phyloP scores from a whole-genome alignment of 2,888 invertebrate genomes.

The Rhimphoctona megacephalus region DNA sequence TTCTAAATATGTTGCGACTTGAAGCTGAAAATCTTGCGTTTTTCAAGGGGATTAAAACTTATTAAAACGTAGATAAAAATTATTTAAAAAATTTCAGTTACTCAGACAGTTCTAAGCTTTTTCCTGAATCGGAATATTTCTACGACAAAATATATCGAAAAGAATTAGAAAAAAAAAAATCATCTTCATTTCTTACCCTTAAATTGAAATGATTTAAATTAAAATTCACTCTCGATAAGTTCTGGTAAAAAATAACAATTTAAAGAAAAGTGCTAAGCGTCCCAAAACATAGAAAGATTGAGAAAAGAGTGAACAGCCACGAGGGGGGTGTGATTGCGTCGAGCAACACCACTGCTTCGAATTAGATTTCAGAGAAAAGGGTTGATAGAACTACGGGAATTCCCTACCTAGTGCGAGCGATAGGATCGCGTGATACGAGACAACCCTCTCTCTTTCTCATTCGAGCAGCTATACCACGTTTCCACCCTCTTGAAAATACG shows the following conservation, averaged over 20 bases:
- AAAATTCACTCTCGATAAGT: not conserved
- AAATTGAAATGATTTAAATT: not conserved
- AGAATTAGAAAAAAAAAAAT: not conserved
- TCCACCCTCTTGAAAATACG: slow-evolving; percentile 17
- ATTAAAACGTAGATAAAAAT: too few species aligned
- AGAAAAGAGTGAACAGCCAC: not conserved
- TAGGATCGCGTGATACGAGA: slow-evolving; percentile 82
- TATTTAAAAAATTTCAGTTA: too few species aligned
- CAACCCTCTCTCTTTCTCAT: slow-evolving; percentile 74
- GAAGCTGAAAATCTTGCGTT: too few species aligned
- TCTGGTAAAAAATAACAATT: not conserved
- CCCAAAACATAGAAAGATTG: not conserved
- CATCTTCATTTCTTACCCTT: not conserved
- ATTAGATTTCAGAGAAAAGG: slow-evolving; percentile 83
- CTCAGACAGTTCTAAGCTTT: too few species aligned
- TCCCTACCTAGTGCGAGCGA: slow-evolving; percentile 65
- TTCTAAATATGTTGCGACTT: not conserved
- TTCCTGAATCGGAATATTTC: too few species aligned
- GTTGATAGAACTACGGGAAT: slow-evolving; percentile 76
- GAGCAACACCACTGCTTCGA: slow-evolving; percentile 69
- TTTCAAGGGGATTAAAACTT: too few species aligned
- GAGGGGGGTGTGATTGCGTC: not conserved
- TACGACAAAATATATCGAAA: not conserved
- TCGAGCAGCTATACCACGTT: slow-evolving; percentile 13
- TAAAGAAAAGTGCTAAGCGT: not conserved